Evolutionary conservation across 2,888 invertebrate species (phyloP), one percentile per base, ranked within the genome.

Genomic region (Sipunculus nudus): DNA sequence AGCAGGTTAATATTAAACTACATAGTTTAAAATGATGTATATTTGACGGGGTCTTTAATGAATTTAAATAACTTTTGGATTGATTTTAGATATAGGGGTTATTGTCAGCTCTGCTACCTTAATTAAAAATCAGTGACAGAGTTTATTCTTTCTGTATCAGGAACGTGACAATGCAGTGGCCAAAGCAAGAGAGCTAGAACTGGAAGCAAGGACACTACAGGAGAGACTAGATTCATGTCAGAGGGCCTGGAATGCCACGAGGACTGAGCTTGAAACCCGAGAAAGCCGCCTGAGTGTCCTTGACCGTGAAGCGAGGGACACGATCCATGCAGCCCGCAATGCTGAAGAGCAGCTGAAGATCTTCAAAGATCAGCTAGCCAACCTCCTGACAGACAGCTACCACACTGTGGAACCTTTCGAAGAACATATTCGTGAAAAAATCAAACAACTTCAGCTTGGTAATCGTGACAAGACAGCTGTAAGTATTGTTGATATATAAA

Each of bases 321-420:
- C 19, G 29, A 39, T 19, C 29, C n/a, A 26, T 21, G 57, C 31
- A 39, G 23, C 41, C 19, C 26, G 25, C 16, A 38, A 38, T 25
- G 55, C 54, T 8, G 65, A 72, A 25, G 69, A 72, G 1, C 73
- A 75, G 57, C 70, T 71, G 48, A 66, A 62, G 8, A 47, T 73
- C 19, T 80, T 82, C 72, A 71, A 68, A 41, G 81, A 83, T 46
- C 72, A 78, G 55, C 56, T 83, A 19, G 76, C 79, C 1, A 62
- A 64, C 35, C 49, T 82, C 8, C 67, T 83, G 49, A 70, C 75
- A 52, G 73, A 77, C 21, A 52, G 62, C 4, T 75, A 68, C 53
- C 61, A 59, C 25, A 49, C 53, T 5, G 60, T 76, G 3, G 71
- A 74, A 6, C 72, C 75, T 3, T 72, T 70, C 39, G 81, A 82